phyloP scores from a whole-genome alignment of 2,113 vertebrate genomes.

The Polypterus senegalus region DNA sequence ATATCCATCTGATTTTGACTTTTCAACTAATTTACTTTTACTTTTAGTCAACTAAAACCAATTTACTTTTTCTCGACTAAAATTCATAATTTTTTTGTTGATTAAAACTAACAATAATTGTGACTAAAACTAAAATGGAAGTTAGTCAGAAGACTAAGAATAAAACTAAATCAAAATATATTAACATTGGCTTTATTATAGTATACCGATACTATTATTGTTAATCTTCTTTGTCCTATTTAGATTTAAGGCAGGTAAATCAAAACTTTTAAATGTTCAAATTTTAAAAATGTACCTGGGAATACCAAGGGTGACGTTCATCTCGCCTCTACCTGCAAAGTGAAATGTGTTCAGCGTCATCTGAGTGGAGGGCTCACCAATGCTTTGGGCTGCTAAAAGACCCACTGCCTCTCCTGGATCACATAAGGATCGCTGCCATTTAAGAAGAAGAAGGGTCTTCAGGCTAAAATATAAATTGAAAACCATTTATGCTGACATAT shows the following conservation, averaged over 20 bases:
- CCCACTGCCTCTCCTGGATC: conserved; percentile 91
- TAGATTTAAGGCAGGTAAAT: background rate
- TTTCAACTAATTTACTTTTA: no score
- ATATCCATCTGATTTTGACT: background rate
- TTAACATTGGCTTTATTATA: no score
- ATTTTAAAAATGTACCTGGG: conserved; percentile 59
- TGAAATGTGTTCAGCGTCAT: conserved; percentile 99
- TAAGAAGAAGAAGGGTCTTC: conserved; percentile 66
- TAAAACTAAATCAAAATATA: no score
- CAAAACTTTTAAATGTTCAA: background rate
- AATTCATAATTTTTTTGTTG: no score
- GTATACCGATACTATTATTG: no score
- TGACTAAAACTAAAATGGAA: no score
- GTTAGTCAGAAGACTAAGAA: no score
- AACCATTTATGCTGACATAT: no score
- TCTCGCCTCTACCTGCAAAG: conserved; percentile 96
- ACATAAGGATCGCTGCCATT: conserved; percentile 88
- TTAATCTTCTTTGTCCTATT: no score
- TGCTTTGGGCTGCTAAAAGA: conserved; percentile 89
- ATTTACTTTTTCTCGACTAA: no score
- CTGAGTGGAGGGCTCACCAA: conserved; percentile 94
- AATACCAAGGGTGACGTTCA: conserved; percentile 95
- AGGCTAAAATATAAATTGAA: conserved; percentile 41
- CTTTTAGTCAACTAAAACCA: no score
- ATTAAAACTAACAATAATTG: no score